Evolutionary conservation across 2,113 vertebrate genomes (phyloP).

Genomic region (Coracopsis vasa): DNA sequence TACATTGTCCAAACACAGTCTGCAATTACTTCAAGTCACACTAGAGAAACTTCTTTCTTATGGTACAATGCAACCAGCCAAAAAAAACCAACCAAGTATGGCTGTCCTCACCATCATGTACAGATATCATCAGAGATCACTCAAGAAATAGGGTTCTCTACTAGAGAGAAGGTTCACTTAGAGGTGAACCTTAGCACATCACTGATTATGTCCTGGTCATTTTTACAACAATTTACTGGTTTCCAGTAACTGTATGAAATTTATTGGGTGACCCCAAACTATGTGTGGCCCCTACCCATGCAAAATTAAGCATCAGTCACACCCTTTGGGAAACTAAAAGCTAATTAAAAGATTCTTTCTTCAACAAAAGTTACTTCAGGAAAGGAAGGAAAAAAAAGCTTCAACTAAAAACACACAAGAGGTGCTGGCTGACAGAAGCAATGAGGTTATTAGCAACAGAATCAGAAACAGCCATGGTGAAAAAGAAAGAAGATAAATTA

Average conservation of each 20-base stretch:
- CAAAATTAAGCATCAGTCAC: background rate
- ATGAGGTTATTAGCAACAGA: slow-evolving; percentile 68
- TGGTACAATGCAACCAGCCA: background rate
- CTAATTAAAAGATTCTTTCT: slow-evolving; percentile 28
- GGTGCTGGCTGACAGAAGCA: slow-evolving; percentile 51
- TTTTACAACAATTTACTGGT: background rate
- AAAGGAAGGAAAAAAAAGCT: background rate
- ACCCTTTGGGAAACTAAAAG: background rate
- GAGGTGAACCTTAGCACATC: background rate
- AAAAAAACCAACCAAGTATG: background rate
- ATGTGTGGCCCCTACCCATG: background rate
- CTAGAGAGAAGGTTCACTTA: too few species aligned
- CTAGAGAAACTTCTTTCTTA: background rate
- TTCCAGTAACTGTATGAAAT: background rate
- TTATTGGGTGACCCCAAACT: background rate
- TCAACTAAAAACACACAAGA: background rate
- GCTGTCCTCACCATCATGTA: background rate
- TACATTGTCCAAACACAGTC: background rate
- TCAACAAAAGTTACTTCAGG: slow-evolving; percentile 8
- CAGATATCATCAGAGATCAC: background rate
- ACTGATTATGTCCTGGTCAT: background rate
- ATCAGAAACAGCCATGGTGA: slow-evolving; percentile 49
- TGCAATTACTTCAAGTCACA: background rate
- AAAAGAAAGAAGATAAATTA: slow-evolving; percentile 65
- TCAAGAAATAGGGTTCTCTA: background rate